Evolutionary conservation across 2,888 invertebrate species (phyloP).

Genomic region (Papilio gigon): DNA sequence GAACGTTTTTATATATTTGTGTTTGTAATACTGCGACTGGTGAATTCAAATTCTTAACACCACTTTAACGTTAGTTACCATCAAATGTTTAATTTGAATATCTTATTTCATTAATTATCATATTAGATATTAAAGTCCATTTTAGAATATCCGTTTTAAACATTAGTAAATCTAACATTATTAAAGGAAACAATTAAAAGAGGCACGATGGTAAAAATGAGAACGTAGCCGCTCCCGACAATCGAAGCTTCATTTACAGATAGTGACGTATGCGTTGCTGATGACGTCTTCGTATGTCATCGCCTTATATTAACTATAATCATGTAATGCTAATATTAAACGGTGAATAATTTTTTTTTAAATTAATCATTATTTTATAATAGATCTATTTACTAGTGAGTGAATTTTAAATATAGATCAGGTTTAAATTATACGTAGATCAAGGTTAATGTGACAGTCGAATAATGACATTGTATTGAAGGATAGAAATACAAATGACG

Average conservation of each 20-base stretch:
- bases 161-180: not conserved
- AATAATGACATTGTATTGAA: slow-evolving; percentile 29
- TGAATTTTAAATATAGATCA: not conserved
- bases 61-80: no score
- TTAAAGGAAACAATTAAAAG: not conserved
- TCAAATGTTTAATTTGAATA: no score
- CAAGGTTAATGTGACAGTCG: slow-evolving; percentile 19
- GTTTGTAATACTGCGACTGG: no score
- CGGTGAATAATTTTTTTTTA: no score
- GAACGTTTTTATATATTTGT: no score
- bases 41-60: no score
- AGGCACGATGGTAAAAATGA: slow-evolving; percentile 23
- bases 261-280: slow-evolving; percentile 30
- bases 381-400: no score
- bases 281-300: slow-evolving; percentile 23
- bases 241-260: slow-evolving; percentile 34
- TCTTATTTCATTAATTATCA: no score
- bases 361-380: no score
- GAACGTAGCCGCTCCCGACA: not conserved
- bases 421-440: not conserved
- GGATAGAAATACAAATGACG: slow-evolving; percentile 33
- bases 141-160: no score
- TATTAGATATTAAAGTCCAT: no score
- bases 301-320: slow-evolving; percentile 11
- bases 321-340: not conserved